Evolutionary conservation across 1,140 invertebrate genomes (phyloP).

Genomic region (Thaumetopoea pityocampa): DNA sequence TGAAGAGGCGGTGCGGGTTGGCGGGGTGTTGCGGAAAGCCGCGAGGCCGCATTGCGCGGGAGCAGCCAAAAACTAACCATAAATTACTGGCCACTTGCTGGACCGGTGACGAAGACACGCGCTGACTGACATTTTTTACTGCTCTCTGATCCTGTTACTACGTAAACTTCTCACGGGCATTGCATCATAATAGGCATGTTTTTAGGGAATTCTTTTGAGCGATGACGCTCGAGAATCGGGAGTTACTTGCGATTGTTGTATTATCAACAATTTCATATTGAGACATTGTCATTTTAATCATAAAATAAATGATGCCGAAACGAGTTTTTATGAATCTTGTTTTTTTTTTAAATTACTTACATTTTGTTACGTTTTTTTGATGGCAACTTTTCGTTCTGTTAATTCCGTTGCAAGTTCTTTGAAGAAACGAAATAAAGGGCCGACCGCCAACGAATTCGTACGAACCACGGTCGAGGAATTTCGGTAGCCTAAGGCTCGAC

Average conservation of each 20-base stretch:
- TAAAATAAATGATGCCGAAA: slow-evolving; percentile 15
- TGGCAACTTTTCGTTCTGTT: slow-evolving; percentile 6
- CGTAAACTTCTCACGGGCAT: slow-evolving; percentile 66
- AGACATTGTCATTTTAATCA: slow-evolving; percentile 23
- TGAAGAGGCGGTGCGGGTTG: slow-evolving; percentile 18
- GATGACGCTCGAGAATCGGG: slow-evolving; percentile 54
- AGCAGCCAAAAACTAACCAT: slow-evolving; percentile 75
- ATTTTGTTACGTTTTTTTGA: slow-evolving; percentile 10
- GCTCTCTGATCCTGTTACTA: slow-evolving; percentile 59
- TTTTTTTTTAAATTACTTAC: slow-evolving; percentile 14
- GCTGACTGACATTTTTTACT: slow-evolving; percentile 58
- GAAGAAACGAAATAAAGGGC: slow-evolving; percentile 24
- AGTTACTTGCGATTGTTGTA: slow-evolving; percentile 19
- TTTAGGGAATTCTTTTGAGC: slow-evolving; percentile 54
- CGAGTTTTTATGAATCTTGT: slow-evolving; percentile 7
- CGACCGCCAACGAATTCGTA: slow-evolving; percentile 25
- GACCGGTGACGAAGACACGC: slow-evolving; percentile 62
- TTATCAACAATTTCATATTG: slow-evolving; percentile 21
- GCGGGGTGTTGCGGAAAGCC: slow-evolving; percentile 46
- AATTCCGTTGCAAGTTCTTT: slow-evolving; percentile 27
- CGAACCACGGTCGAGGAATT: slow-evolving; percentile 41
- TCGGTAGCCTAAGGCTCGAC: slow-evolving; percentile 48
- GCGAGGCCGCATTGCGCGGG: slow-evolving; percentile 64
- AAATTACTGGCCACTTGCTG: slow-evolving; percentile 72
- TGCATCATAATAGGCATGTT: slow-evolving; percentile 45